Conservation (phyloP, 1,140 invertebrate genomes). For the Hermetia illucens region DNA sequence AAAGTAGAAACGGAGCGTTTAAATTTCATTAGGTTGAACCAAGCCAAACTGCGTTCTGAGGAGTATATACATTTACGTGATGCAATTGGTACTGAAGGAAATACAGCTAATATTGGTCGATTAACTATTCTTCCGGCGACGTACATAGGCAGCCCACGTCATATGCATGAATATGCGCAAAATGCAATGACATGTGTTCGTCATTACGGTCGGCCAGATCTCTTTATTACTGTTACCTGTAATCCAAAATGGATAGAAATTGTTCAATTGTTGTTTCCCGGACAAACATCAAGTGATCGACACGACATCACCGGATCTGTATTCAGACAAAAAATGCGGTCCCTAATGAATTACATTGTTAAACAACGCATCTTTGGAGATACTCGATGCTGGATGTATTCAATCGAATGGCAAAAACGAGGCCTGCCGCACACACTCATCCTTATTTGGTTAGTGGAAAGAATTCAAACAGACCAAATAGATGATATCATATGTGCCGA, state of each 20-base stretch:
- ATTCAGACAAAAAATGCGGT: constrained; percentile 33
- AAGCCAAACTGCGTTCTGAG: constrained; percentile 30
- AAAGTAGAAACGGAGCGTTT: constrained; percentile 34
- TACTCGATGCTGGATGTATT: constrained; percentile 29
- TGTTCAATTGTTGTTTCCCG: constrained; percentile 14
- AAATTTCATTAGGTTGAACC: constrained; percentile 27
- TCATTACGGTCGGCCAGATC: constrained; percentile 26
- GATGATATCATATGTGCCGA: no score
- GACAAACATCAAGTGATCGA: constrained; percentile 17
- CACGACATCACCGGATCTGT: constrained; percentile 29
- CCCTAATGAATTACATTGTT: constrained; percentile 29
- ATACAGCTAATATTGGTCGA: constrained; percentile 11
- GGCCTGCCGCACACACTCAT: constrained; percentile 32
- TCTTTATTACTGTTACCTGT: no score
- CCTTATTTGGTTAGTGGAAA: constrained; percentile 21
- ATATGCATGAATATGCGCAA: constrained; percentile 31
- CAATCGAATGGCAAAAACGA: constrained; percentile 37
- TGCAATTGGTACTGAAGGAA: constrained; percentile 7
- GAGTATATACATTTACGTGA: constrained; percentile 20
- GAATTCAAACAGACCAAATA: constrained; percentile 22
- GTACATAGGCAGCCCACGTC: constrained; percentile 26
- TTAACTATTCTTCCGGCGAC: constrained; percentile 22
- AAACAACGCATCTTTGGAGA: constrained; percentile 26
- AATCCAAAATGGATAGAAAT: constrained; percentile 35
- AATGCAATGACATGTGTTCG: constrained; percentile 32